Evolutionary conservation across 2,888 invertebrate species (phyloP).

Genomic region (Leptopilina syphax): DNA sequence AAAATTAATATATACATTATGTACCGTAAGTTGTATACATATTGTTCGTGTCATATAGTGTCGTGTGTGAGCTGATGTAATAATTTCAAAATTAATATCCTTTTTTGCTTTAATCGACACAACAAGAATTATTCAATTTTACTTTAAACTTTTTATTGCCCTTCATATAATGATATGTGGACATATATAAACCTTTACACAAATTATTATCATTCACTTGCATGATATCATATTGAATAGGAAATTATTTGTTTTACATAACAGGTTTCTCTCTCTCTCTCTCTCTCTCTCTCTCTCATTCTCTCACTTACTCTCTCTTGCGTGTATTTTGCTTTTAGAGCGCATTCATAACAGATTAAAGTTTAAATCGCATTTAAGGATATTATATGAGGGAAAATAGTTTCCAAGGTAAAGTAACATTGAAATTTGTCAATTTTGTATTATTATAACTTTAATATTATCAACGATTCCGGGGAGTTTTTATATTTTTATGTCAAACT

Average conservation of each 20-base stretch:
- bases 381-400: not conserved
- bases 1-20: not conserved
- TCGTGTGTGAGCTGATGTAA: not conserved
- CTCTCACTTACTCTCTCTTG: too few relatives aligned
- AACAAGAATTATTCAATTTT: not conserved
- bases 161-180: not conserved
- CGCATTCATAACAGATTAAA: too few relatives aligned
- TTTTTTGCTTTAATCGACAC: not conserved
- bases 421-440: too few relatives aligned
- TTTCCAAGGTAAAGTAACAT: too few relatives aligned
- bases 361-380: too few relatives aligned
- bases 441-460: too few relatives aligned
- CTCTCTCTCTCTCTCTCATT: too few relatives aligned
- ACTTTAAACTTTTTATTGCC: slow-evolving; percentile 1
- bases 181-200: slow-evolving; percentile 9
- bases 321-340: not conserved
- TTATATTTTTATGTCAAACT: too few relatives aligned
- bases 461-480: too few relatives aligned
- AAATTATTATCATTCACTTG: slow-evolving; percentile 3
- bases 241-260: slow-evolving; percentile 17
- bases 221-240: slow-evolving; percentile 22
- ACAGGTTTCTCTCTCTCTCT: not conserved
- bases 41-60: not conserved
- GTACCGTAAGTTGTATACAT: too few relatives aligned
- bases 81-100: not conserved